Conservation (phyloP, 2,888 invertebrate species). For the Eilema sororculum region DNA sequence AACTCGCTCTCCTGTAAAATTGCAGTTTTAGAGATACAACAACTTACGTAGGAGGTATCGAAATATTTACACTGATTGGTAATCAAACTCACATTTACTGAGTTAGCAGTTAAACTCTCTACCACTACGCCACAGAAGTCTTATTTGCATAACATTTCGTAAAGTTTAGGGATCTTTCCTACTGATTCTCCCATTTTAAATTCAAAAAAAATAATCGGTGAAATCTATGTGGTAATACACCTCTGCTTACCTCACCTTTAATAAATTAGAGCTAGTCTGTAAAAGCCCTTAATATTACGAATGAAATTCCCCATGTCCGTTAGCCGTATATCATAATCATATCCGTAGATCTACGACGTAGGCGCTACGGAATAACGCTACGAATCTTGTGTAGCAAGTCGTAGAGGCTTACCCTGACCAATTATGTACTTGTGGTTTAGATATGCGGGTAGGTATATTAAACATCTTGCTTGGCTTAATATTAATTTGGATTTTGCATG, state of each 20-base stretch:
- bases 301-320: conserved; percentile 32
- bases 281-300: conserved; percentile 25
- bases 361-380: conserved; percentile 45
- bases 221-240: background rate
- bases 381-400: conserved; percentile 47
- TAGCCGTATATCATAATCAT: conserved; percentile 44
- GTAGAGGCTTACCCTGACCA: conserved; percentile 19
- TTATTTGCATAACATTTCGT: too few relatives aligned
- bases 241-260: background rate
- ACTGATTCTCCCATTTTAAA: too few relatives aligned
- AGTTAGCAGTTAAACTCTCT: too few relatives aligned
- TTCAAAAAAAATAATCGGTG: too few relatives aligned
- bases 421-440: background rate
- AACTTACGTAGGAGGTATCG: too few relatives aligned
- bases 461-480: background rate
- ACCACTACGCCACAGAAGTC: too few relatives aligned
- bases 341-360: conserved; percentile 41
- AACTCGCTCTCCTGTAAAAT: too few relatives aligned
- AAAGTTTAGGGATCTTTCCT: too few relatives aligned
- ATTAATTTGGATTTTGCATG: conserved; percentile 1
- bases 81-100: too few relatives aligned
- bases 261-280: conserved; percentile 3
- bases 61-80: too few relatives aligned
- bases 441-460: background rate
- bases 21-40: too few relatives aligned